Evolutionary conservation across 2,113 vertebrate genomes (phyloP).

Genomic region (Diadophis punctatus): DNA sequence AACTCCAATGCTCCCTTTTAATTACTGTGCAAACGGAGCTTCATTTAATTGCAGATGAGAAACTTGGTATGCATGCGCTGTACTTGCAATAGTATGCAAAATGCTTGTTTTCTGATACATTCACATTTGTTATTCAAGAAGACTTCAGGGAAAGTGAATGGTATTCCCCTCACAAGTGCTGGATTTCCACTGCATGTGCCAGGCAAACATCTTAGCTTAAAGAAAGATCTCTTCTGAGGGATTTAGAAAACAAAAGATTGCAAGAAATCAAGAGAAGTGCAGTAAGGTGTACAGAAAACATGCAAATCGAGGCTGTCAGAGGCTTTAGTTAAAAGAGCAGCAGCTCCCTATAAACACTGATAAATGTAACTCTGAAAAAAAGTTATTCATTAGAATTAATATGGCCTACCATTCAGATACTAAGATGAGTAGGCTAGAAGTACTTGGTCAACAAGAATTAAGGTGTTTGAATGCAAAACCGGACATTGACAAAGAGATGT

Average conservation of each 20-base stretch:
- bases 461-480: rapidly evolving
- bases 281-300: not conserved
- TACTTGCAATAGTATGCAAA: not conserved
- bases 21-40: conserved; percentile 4
- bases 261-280: conserved; percentile 15
- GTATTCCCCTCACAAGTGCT: not conserved
- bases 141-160: not conserved
- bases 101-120: not conserved
- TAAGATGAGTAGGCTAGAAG: not conserved
- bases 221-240: not conserved
- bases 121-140: not conserved
- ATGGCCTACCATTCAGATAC: not conserved
- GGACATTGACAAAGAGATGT: not conserved
- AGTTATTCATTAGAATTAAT: not conserved
- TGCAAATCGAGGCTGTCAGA: conserved; percentile 12
- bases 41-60: conserved; percentile 17
- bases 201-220: not conserved
- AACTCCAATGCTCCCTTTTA: conserved; percentile 1
- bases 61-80: not conserved
- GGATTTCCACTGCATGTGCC: not conserved
- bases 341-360: not conserved
- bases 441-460: conserved; percentile 3
- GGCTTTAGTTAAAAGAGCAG: not conserved
- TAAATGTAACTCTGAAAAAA: not conserved
- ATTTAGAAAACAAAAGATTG: conserved; percentile 20